These are phyloP conservation scores for Sthenelais limicola DNA, from an alignment of 2,888 invertebrate genomes.

Conservation along the genomic window DNA sequence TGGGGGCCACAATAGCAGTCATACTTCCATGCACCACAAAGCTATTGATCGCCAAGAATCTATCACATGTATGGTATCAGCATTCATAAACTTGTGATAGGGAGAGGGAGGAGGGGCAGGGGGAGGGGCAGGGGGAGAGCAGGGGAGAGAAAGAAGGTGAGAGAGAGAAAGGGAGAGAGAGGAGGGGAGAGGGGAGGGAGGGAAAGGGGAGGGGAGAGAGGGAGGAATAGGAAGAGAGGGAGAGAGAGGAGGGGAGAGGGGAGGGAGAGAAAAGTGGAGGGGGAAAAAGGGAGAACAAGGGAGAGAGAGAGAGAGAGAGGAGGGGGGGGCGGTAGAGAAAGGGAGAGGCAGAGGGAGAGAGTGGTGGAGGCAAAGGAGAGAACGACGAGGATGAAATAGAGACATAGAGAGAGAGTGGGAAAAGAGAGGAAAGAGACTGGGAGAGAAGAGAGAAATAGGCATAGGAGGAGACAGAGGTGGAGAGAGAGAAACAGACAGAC, in stretches of 20 bases:
- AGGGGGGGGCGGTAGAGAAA: not conserved
- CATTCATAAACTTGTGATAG: too few species aligned
- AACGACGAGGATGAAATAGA: not conserved
- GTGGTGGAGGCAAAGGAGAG: not conserved
- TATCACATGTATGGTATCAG: too few species aligned
- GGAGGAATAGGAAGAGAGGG: not conserved
- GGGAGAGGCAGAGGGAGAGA: not conserved
- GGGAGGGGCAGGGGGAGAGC: not conserved
- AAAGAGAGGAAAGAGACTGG: too few species aligned
- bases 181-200: not conserved
- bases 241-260: not conserved
- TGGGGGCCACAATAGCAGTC: too few species aligned
- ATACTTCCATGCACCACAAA: too few species aligned
- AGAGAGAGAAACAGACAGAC: too few species aligned
- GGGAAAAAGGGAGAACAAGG: not conserved
- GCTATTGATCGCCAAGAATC: too few species aligned
- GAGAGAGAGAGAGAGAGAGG: constrained; percentile 19
- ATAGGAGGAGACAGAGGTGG: too few species aligned
- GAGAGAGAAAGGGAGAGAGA: not conserved
- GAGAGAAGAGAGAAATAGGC: too few species aligned
- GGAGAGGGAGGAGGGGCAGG: not conserved
- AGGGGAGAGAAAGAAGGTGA: not conserved
- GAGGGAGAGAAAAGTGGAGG: not conserved
- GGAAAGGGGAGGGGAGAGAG: not conserved
- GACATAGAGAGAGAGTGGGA: not conserved